Evolutionary conservation across 1,140 invertebrate genomes (phyloP).

Genomic region (Sycophila sp.): DNA sequence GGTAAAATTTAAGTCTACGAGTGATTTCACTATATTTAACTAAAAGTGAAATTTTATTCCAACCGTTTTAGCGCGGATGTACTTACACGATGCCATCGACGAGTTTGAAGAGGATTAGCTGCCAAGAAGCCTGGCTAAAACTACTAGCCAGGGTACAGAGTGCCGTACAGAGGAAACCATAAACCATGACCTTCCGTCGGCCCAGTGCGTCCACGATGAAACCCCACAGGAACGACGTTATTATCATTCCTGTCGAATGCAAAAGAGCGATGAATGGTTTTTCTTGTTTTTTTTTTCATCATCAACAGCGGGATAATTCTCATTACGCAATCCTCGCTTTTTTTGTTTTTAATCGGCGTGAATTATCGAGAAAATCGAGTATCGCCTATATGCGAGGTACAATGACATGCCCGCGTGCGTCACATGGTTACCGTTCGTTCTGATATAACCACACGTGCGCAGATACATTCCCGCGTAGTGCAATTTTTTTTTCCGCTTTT

Average conservation of each 20-base stretch:
- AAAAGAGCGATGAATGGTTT: neutral
- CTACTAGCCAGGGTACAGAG: conserved; percentile 65
- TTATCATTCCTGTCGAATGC: conserved; percentile 65
- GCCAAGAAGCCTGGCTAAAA: conserved; percentile 66
- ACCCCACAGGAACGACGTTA: conserved; percentile 74
- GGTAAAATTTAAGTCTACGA: neutral
- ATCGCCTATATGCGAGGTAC: too few relatives aligned
- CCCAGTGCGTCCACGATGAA: conserved; percentile 76
- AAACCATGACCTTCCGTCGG: conserved; percentile 66
- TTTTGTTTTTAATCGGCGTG: too few relatives aligned
- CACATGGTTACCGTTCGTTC: conserved; percentile 17
- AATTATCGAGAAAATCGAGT: too few relatives aligned
- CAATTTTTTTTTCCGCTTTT: neutral
- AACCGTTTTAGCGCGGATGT: neutral
- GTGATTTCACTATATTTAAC: too few relatives aligned
- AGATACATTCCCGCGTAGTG: neutral
- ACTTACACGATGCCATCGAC: conserved; percentile 71
- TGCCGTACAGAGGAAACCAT: conserved; percentile 67
- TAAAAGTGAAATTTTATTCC: too few relatives aligned
- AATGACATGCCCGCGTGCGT: conserved; percentile 25
- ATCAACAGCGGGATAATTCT: too few relatives aligned
- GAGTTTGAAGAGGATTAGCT: conserved; percentile 69
- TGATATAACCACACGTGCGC: conserved; percentile 27
- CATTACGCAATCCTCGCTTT: too few relatives aligned
- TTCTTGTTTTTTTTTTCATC: too few relatives aligned